Evolutionary conservation across 2,888 invertebrate genomes (phyloP).

Genomic region (Branchipolynoe longqiensis): DNA sequence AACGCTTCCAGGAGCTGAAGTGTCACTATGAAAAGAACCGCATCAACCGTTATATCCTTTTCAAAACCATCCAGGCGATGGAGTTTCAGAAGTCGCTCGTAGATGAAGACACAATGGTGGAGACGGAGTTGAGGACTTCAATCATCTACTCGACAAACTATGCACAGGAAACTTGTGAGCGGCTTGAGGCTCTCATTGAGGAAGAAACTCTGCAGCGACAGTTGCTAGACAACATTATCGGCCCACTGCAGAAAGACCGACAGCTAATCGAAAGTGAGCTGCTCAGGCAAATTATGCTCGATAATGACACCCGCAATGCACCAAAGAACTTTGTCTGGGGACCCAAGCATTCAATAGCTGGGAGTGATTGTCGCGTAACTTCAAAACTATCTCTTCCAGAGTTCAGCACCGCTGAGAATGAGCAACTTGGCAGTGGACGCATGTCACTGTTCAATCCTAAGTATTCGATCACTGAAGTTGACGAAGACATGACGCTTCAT

Average conservation of each 20-base stretch:
- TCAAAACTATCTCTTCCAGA: neutral
- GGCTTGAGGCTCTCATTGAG: neutral
- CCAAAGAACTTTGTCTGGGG: slow-evolving; percentile 36
- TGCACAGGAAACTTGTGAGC: slow-evolving; percentile 16
- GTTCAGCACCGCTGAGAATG: neutral
- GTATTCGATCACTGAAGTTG: slow-evolving; percentile 40
- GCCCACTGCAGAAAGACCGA: slow-evolving; percentile 19
- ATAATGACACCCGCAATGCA: neutral
- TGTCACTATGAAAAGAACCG: slow-evolving; percentile 10
- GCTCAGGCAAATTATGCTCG: slow-evolving; percentile 26
- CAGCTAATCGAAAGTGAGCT: slow-evolving; percentile 28
- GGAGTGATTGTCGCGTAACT: neutral
- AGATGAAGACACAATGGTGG: slow-evolving; percentile 10
- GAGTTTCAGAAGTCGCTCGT: slow-evolving; percentile 7
- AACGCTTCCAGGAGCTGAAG: slow-evolving; percentile 9
- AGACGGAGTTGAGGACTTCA: slow-evolving; percentile 11
- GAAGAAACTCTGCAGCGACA: neutral
- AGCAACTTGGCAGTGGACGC: slow-evolving; percentile 6
- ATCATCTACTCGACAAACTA: slow-evolving; percentile 24
- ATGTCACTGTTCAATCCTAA: slow-evolving; percentile 14
- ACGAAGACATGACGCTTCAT: neutral
- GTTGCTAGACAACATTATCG: slow-evolving; percentile 16
- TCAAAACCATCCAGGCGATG: slow-evolving; percentile 34
- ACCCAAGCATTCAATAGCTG: neutral
- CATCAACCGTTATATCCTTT: slow-evolving; percentile 8